phyloP scores from a whole-genome alignment of 1,140 invertebrate genomes.

The Vanessa tameamea region DNA sequence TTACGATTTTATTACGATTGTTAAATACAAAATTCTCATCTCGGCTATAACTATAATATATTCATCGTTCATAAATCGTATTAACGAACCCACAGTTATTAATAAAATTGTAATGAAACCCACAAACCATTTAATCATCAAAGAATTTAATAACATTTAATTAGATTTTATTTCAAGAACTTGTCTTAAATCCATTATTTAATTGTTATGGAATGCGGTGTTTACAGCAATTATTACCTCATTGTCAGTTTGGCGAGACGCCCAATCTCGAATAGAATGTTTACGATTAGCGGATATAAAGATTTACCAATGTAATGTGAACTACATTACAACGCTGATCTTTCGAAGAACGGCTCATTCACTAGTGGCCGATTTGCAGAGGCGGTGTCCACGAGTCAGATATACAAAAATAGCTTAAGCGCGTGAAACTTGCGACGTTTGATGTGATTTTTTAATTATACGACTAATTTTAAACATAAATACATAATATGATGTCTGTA shows the following conservation, averaged over 20 bases:
- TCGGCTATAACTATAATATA: too few species aligned
- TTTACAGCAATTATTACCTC: slow-evolving; percentile 35
- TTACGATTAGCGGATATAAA: slow-evolving; percentile 41
- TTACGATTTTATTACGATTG: too few species aligned
- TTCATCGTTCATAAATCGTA: too few species aligned
- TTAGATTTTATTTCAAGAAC: not conserved
- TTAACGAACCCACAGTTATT: too few species aligned
- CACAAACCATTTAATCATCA: not conserved
- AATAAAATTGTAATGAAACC: too few species aligned
- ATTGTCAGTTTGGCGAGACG: slow-evolving; percentile 43
- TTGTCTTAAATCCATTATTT: not conserved
- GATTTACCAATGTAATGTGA: slow-evolving; percentile 1
- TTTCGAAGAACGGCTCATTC: not conserved
- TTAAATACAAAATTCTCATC: too few species aligned
- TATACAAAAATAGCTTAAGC: slow-evolving; percentile 16
- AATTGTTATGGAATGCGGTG: slow-evolving; percentile 1
- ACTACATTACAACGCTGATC: not conserved
- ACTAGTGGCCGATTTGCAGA: not conserved
- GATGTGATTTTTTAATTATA: slow-evolving; percentile 5
- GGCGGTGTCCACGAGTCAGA: slow-evolving; percentile 7
- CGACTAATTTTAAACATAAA: not conserved
- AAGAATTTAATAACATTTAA: too few species aligned
- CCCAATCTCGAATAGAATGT: slow-evolving; percentile 39
- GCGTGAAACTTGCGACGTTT: slow-evolving; percentile 10
- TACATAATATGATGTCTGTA: not conserved